Conservation (phyloP, 1,140 invertebrate species). For the Chrysopa pallens region DNA sequence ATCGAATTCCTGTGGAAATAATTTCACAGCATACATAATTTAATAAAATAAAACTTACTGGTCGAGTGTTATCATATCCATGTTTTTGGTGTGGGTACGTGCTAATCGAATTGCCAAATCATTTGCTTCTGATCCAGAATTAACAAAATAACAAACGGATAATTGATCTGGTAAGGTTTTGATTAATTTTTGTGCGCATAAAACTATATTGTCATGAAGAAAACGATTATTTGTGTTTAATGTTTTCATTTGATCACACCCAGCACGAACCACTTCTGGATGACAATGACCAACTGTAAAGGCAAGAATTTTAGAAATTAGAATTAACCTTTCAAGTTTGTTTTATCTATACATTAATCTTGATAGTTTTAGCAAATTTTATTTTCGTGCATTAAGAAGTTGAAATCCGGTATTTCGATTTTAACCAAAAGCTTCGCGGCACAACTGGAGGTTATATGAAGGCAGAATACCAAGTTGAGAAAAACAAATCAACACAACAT, state of each 20-base stretch:
- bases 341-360: no score
- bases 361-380: no score
- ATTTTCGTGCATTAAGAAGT: no score
- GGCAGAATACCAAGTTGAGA: no score
- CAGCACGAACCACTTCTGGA: slow-evolving; percentile 78
- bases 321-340: no score
- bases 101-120: slow-evolving; percentile 88
- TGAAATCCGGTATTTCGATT: no score
- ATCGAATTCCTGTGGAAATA: no score
- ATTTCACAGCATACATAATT: no score
- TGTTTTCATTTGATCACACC: slow-evolving; percentile 69
- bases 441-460: no score
- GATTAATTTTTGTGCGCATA: slow-evolving; percentile 73
- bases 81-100: slow-evolving; percentile 67
- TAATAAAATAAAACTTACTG: slow-evolving; percentile 56
- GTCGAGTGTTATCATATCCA: slow-evolving; percentile 84
- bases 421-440: no score
- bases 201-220: slow-evolving; percentile 85
- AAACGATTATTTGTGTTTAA: slow-evolving; percentile 91
- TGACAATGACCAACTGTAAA: slow-evolving; percentile 90
- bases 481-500: no score
- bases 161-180: slow-evolving; percentile 60
- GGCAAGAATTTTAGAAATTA: no score
- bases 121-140: slow-evolving; percentile 99
- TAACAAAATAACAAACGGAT: slow-evolving; percentile 93